phyloP scores from a whole-genome alignment of 2,113 vertebrate species.

The rat (Rattus norvegicus) region GRCr8 NC_086036.1:82528501-82529000 shows the following conservation, averaged over 20 bases:
- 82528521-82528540: neutral
- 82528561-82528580: neutral
- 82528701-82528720: neutral
- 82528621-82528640: slow-evolving; percentile 11
- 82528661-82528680: neutral
- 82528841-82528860: neutral
- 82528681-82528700: neutral
- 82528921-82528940: neutral
- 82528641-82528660: neutral
- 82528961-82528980: neutral
- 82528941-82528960: neutral
- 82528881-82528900: no score
- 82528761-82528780: neutral
- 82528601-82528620: neutral
- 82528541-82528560: neutral
- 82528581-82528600: neutral
- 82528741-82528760: neutral
- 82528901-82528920: neutral
- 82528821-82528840: neutral
- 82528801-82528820: neutral
- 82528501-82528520: neutral
- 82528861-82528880: neutral
- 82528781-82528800: neutral
- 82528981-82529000: no score
- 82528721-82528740: neutral